These are phyloP conservation scores for Hydropotes inermis DNA, from an alignment of 2,113 vertebrate genomes.

Conservation along the genomic window DNA sequence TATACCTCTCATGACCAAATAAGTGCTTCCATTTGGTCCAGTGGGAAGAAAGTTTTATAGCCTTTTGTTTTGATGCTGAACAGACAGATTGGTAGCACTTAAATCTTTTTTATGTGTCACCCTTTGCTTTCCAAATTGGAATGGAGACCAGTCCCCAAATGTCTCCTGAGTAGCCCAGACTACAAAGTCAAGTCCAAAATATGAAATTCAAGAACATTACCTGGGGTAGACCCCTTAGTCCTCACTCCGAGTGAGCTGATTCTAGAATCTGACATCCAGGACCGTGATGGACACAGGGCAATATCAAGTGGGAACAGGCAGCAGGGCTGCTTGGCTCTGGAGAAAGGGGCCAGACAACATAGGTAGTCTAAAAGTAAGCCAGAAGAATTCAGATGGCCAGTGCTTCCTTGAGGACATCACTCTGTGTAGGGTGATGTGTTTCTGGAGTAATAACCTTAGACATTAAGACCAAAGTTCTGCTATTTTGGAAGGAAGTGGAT, in stretches of 20 bases:
- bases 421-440: background rate
- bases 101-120: background rate
- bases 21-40: background rate
- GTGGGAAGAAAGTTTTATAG: background rate
- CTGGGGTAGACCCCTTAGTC: background rate
- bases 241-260: background rate
- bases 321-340: background rate
- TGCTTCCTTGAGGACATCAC: background rate
- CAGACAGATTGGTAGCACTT: background rate
- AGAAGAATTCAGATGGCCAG: background rate
- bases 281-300: background rate
- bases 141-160: background rate
- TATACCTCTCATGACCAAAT: background rate
- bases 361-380: background rate
- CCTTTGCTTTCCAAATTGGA: background rate
- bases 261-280: background rate
- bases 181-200: background rate
- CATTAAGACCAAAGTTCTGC: background rate
- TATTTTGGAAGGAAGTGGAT: background rate
- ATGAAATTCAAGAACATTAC: background rate
- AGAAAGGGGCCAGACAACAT: accelerated
- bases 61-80: background rate
- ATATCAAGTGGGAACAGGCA: background rate
- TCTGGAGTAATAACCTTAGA: background rate
- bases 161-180: background rate